A percentile compares a stretch with the other conserved stretches of the same genome.
phyloP scores from a whole-genome alignment of 2,113 vertebrate genomes.

The Hemichromis elongatus region DNA sequence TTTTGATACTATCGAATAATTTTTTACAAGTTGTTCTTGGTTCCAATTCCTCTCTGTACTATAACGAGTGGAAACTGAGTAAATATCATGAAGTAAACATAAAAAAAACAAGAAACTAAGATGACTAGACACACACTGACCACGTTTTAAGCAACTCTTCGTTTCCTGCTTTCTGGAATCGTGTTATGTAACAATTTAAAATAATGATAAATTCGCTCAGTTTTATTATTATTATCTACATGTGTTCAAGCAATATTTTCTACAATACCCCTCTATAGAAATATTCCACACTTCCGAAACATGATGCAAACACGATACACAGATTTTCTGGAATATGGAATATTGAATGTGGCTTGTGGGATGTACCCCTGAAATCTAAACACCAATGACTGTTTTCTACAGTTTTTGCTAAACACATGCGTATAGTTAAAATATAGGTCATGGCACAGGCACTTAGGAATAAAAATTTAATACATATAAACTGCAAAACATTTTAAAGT shows the following conservation, averaged over 20 bases:
- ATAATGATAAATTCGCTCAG: not conserved
- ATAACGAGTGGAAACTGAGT: not conserved
- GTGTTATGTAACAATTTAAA: not conserved
- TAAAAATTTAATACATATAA: not conserved
- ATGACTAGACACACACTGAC: not conserved
- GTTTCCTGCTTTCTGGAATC: not conserved
- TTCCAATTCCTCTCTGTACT: not conserved
- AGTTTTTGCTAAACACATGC: not conserved
- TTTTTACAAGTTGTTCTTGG: not conserved
- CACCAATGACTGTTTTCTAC: too few species aligned
- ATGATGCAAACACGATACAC: not conserved
- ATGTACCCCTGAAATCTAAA: not conserved
- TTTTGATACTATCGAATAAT: not conserved
- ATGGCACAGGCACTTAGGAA: not conserved
- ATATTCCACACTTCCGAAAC: not conserved
- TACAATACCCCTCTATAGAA: not conserved
- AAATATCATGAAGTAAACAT: not conserved
- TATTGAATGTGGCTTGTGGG: not conserved
- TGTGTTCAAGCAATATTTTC: not conserved
- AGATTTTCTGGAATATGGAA: not conserved
- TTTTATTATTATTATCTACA: not conserved
- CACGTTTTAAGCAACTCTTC: not conserved
- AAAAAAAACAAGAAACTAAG: not conserved
- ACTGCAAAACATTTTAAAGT: not conserved
- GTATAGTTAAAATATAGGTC: not conserved